Base-by-base conservation (phyloP, 2,113 vertebrate genomes). In the Phocoena sinus region DNA sequence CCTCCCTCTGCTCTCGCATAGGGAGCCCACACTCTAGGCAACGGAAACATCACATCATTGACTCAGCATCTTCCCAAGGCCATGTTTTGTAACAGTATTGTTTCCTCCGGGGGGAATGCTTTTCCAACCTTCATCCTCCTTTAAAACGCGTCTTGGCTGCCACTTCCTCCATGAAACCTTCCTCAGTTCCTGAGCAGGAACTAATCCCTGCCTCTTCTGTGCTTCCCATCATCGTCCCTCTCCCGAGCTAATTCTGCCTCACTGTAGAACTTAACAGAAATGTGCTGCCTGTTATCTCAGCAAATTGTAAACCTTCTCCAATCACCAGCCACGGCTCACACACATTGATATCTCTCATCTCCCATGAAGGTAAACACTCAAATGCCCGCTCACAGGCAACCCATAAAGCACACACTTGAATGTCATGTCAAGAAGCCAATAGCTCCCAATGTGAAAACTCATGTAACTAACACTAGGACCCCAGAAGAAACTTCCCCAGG, bases 231-330 rank as follows among this genome's bases (percentile, higher is more conserved):
- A 14, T 38, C 1, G 0, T 26, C n/a, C 44, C 23, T 68, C 67
- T 17, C 33, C 38, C 50, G 3, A 38, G 38, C n/a, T 73, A 53
- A 36, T 20, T 23, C 68, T 58, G 83, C 62, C 15, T 58, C 56
- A 21, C 0, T 58, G 56, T 20, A 58, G 56, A 58, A 20, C 56
- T 77, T 70, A 50, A 21, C 4, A 25, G 33, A 90, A 58, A 10
- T 15, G 77, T 28, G 26, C 2, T 79, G 68, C 38, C 60, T 44
- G 8, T 44, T 60, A 44, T 47, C 53, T 53, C 28, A 31, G 81
- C 0, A 2, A 71, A 8, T 1, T 44, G 5, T 58, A 68, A 85
- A 44, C 6, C 41, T 33, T 53, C 38, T 60, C 8, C 1, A 0
- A 15, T 44, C 47, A 21, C 65, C 25, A 28, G 44, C 26, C 28